Percentiles rank a stretch among this genome's conserved stretches.
Conservation (phyloP, 2,797 vertebrate species). For the Alcedo quadribrachys region DNA sequence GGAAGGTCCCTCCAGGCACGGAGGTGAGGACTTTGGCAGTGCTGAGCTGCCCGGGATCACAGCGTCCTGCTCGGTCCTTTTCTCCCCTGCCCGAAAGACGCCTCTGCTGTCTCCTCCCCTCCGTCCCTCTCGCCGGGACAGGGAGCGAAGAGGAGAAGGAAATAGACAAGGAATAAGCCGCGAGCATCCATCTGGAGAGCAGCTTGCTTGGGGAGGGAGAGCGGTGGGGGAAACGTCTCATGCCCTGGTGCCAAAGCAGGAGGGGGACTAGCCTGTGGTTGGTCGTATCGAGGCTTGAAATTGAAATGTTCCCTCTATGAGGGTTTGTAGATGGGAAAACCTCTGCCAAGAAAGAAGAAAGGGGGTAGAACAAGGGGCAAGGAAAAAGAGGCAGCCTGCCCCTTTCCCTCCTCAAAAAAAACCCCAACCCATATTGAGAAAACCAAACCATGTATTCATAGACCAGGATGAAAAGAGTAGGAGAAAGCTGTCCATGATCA, state of each 20-base stretch:
- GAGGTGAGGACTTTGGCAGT: neutral
- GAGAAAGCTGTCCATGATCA: constrained; percentile 11
- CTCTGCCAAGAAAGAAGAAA: constrained; percentile 6
- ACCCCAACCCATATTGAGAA: neutral
- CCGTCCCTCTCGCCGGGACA: neutral
- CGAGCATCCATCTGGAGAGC: constrained; percentile 38
- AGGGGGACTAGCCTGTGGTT: neutral
- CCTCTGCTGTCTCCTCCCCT: neutral
- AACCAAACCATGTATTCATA: neutral
- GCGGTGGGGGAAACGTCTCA: neutral
- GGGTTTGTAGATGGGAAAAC: neutral
- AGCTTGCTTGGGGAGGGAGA: neutral
- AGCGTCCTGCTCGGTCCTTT: neutral
- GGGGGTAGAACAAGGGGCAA: neutral
- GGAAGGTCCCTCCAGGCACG: neutral
- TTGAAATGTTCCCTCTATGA: constrained; percentile 12
- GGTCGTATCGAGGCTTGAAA: constrained; percentile 32
- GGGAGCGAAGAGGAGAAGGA: neutral
- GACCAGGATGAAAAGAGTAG: neutral
- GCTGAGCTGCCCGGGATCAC: neutral
- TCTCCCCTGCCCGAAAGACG: neutral
- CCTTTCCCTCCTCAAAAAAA: neutral
- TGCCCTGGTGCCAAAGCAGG: neutral
- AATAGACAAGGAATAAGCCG: neutral
- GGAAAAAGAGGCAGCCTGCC: neutral